Conservation (phyloP, 2,113 vertebrate species). For the Ophthalmolycus amberensis region DNA sequence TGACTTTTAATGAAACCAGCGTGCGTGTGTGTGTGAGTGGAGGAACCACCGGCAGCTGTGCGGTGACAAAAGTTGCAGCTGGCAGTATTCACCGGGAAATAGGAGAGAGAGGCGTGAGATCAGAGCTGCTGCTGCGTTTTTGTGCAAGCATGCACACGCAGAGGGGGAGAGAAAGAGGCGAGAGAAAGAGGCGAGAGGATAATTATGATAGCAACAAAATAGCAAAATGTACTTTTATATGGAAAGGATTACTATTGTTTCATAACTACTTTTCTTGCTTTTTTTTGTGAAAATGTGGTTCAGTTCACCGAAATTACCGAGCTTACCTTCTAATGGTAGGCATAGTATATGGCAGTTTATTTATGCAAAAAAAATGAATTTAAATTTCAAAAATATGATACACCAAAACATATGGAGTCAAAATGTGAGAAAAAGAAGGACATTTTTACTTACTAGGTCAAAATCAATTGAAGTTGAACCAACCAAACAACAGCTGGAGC, state of each 20-base stretch:
- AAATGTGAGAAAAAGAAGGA: background rate
- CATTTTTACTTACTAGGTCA: background rate
- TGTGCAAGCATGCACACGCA: constrained; percentile 2
- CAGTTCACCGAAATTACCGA: background rate
- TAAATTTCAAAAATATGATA: background rate
- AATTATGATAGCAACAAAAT: background rate
- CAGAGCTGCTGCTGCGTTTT: constrained; percentile 32
- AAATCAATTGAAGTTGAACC: background rate
- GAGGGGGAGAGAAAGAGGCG: background rate
- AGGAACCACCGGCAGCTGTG: constrained; percentile 55
- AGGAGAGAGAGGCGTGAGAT: background rate
- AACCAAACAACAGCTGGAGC: background rate
- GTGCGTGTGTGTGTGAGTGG: background rate
- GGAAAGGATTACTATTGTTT: background rate
- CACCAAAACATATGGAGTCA: background rate
- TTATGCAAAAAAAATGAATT: background rate
- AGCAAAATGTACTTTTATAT: background rate
- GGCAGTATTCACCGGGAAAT: constrained; percentile 41
- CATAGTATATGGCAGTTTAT: background rate
- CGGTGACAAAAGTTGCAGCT: constrained; percentile 69
- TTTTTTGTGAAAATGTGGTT: background rate
- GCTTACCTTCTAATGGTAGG: background rate
- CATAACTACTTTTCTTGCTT: background rate
- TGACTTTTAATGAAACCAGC: constrained; percentile 42
- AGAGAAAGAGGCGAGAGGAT: background rate